phyloP scores from a whole-genome alignment of 2,797 vertebrate species.

The Fringilla coelebs region DNA sequence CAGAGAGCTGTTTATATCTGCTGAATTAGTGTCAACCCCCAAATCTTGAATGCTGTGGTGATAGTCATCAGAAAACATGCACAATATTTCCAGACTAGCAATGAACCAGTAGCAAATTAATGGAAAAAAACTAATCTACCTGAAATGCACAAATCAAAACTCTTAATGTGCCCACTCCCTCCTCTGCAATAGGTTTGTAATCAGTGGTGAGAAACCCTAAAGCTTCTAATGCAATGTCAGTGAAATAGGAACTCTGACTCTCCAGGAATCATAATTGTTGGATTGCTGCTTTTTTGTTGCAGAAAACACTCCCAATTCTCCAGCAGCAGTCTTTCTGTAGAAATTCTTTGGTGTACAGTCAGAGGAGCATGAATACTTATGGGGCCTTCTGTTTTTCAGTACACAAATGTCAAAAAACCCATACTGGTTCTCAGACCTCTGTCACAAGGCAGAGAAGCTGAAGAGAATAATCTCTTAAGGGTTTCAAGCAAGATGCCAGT shows the following conservation, averaged over 20 bases:
- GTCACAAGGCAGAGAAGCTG: not conserved
- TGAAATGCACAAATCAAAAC: not conserved
- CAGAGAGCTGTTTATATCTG: accelerated
- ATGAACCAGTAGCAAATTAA: not conserved
- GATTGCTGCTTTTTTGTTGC: not conserved
- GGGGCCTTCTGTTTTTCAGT: not conserved
- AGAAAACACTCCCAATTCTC: not conserved
- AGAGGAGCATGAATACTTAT: not conserved
- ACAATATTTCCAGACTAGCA: not conserved
- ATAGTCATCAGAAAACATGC: not conserved
- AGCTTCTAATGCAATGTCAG: not conserved
- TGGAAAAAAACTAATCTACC: not conserved
- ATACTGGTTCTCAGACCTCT: not conserved
- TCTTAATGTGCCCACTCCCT: not conserved
- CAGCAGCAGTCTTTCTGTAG: not conserved
- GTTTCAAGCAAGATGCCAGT: not conserved
- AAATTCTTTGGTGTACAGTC: not conserved
- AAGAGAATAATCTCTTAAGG: not conserved
- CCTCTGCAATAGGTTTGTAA: not conserved
- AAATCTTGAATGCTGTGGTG: not conserved
- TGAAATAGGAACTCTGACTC: not conserved
- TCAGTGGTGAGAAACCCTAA: not conserved
- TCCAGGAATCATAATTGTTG: not conserved
- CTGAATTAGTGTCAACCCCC: not conserved
- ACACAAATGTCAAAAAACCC: not conserved